A percentile compares a stretch with the other conserved stretches of the same genome.
phyloP scores from a whole-genome alignment of 2,888 invertebrate species.

The Drosophila nigritarsus region DNA sequence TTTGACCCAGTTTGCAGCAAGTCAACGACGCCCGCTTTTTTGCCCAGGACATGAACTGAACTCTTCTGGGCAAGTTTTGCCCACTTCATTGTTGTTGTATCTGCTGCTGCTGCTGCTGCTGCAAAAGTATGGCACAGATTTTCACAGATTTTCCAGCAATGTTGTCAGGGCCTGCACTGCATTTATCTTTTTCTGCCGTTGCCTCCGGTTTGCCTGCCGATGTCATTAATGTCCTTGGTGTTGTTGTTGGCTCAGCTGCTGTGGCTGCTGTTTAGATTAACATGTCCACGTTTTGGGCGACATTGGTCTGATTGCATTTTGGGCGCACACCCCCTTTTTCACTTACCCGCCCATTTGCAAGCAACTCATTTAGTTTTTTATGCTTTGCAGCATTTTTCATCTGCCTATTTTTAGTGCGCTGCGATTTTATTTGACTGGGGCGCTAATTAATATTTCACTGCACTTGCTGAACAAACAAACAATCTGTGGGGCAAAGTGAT shows the following conservation, averaged over 20 bases:
- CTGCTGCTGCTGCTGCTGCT: constrained; percentile 27
- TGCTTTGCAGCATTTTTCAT: constrained; percentile 10
- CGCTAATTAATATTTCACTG: constrained; percentile 70
- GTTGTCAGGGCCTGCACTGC: constrained; percentile 24
- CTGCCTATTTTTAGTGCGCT: constrained; percentile 42
- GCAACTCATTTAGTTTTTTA: constrained; percentile 15
- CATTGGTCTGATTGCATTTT: constrained; percentile 52
- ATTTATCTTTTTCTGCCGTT: constrained; percentile 60
- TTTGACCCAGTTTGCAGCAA: constrained; percentile 72
- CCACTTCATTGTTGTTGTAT: constrained; percentile 23
- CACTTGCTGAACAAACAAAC: constrained; percentile 65
- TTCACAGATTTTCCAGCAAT: constrained; percentile 48
- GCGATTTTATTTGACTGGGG: constrained; percentile 59
- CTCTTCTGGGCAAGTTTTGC: constrained; percentile 37
- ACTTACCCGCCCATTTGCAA: not conserved
- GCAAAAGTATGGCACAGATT: constrained; percentile 50
- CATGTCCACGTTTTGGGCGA: constrained; percentile 41
- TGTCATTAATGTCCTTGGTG: constrained; percentile 70
- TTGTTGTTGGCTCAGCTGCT: constrained; percentile 1
- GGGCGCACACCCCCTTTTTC: not conserved
- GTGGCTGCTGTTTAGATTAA: constrained; percentile 38
- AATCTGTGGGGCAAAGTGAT: constrained; percentile 9
- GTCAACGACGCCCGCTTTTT: constrained; percentile 16
- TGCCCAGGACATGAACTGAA: constrained; percentile 18
- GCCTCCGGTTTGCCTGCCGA: constrained; percentile 41